Base-by-base conservation (phyloP, 1,140 invertebrate species). In the Drosophila ogumai region DNA sequence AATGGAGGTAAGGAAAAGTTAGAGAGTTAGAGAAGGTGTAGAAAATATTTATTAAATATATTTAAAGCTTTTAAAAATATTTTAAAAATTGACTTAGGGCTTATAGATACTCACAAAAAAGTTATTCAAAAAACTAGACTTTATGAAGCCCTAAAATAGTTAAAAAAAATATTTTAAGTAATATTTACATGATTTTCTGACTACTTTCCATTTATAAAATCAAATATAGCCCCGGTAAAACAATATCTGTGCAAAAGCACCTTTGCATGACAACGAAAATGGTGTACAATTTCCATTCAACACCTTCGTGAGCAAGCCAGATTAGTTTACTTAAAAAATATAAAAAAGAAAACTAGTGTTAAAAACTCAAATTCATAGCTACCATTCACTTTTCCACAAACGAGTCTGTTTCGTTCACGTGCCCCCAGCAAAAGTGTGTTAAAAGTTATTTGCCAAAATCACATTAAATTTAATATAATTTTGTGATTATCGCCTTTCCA, bases 401-500 rank as follows among this genome's bases (percentile, higher is more conserved):
- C 41, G 52, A 10, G 32, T 15, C 32, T 6, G 13, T 3, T 31
- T 6, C 13, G 32, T 46, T 71, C 43, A 56, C 58, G 66, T 67
- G 77, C 60, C 64, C 17, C n/a, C 3, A 7, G 31, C 15, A 41
- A 78, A 36, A 78, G 75, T 84, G 60, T 66, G 71, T 25, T 67
- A 72, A 86, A 71, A 74, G 40, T 74, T 64, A 40, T 49, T 49
- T 28, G 66, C 41, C 64, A 60, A 81, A 76, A 71, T 57, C 64
- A 56, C 49, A 56, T 81, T 57, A 61, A 76, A 79, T 67, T 75
- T 79, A 82, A 82, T 88, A 73, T 74, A 77, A 84, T 87, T 82
- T 69, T 49, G 57, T 57, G 59, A 80, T 87, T 87, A 88, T 56
- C 84, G 73, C 76, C 82, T 86, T 78, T 41, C 41, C 65, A 43